A percentile compares a stretch with the other conserved stretches of the same genome.
phyloP scores from a whole-genome alignment of 2,797 vertebrate species.

The Enteromius radiatus region DNA sequence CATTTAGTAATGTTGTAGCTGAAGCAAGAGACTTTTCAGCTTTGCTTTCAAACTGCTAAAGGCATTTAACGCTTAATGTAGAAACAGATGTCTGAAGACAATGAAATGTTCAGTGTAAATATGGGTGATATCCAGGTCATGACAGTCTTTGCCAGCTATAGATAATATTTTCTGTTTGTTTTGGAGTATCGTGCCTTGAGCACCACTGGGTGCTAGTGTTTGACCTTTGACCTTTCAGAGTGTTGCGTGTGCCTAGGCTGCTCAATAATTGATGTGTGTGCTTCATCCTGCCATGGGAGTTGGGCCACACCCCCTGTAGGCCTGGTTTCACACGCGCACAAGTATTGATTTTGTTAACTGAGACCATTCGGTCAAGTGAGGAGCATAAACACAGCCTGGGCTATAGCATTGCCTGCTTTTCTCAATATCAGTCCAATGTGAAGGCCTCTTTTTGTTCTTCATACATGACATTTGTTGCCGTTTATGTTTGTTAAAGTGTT shows the following conservation, averaged over 20 bases:
- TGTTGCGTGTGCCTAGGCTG: constrained; percentile 68
- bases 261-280: constrained; percentile 80
- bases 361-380: constrained; percentile 71
- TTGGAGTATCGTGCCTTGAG: constrained; percentile 51
- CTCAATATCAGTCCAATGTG: neutral
- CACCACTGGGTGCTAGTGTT: constrained; percentile 67
- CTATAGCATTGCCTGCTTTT: constrained; percentile 20
- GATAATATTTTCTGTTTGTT: constrained; percentile 20
- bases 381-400: constrained; percentile 59
- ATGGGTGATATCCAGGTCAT: constrained; percentile 29
- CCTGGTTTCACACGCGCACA: constrained; percentile 72
- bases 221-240: constrained; percentile 73
- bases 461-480: neutral
- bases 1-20: neutral
- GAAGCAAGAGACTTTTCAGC: neutral
- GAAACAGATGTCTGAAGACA: neutral
- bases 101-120: neutral
- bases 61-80: neutral
- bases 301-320: constrained; percentile 58
- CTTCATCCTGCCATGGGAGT: constrained; percentile 62
- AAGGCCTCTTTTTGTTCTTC: neutral
- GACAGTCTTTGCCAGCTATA: constrained; percentile 41
- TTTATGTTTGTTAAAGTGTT: neutral
- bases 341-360: constrained; percentile 85
- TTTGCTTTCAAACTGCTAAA: neutral